Evolutionary conservation across 2,797 vertebrate genomes (phyloP).

Genomic region (Chloroceryle amazona): DNA sequence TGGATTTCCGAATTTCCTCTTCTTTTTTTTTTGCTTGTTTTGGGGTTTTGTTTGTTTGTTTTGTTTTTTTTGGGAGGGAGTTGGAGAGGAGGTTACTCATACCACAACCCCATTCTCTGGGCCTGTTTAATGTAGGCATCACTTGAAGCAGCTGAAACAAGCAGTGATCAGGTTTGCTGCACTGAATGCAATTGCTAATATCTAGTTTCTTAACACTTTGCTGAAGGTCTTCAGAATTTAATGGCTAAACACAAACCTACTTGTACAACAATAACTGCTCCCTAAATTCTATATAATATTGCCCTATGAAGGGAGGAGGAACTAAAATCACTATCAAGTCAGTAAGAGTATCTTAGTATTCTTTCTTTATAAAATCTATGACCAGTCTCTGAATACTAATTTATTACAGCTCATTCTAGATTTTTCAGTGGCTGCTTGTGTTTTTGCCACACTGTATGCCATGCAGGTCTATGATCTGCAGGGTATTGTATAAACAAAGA

Average conservation of each 20-base stretch:
- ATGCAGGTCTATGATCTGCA: neutral
- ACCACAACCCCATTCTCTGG: neutral
- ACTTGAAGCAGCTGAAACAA: neutral
- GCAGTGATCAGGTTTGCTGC: neutral
- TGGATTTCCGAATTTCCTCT: neutral
- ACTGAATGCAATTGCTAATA: neutral
- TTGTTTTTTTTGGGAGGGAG: neutral
- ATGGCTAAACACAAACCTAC: neutral
- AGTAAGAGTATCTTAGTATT: neutral
- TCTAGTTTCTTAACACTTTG: neutral
- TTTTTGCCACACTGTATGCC: neutral
- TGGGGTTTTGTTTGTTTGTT: neutral
- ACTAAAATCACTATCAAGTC: accelerated
- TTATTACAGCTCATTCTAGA: neutral
- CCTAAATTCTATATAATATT: neutral
- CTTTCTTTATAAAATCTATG: neutral
- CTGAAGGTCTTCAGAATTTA: neutral
- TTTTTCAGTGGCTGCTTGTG: neutral
- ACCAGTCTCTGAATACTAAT: neutral
- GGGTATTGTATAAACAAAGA: neutral
- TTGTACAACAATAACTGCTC: neutral
- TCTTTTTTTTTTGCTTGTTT: too few relatives aligned
- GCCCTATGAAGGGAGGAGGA: neutral
- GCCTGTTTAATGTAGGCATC: neutral
- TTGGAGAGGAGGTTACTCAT: neutral